Conservation (phyloP, 2,113 vertebrate genomes). For the Scalopus aquaticus region DNA sequence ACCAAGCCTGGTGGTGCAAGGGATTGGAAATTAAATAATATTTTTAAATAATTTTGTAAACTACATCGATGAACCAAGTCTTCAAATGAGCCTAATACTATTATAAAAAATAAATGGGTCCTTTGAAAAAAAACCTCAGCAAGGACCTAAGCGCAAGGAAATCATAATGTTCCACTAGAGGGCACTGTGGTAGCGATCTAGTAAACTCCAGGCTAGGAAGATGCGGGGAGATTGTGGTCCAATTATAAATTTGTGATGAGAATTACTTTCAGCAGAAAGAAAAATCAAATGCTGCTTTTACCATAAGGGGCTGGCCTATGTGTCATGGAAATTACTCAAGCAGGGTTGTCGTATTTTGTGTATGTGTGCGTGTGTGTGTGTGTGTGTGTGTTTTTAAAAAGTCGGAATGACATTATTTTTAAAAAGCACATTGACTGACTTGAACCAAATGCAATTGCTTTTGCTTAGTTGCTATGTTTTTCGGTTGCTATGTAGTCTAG, state of each 20-base stretch:
- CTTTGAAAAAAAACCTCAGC: neutral
- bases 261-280: neutral
- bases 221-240: neutral
- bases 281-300: neutral
- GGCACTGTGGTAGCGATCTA: constrained; percentile 11
- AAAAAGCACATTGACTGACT: neutral
- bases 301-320: neutral
- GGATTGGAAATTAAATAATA: neutral
- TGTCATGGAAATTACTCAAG: neutral
- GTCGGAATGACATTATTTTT: neutral
- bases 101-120: neutral
- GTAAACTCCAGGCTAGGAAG: neutral
- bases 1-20: neutral
- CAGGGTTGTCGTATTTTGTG: neutral
- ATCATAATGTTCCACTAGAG: constrained; percentile 49
- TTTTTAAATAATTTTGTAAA: neutral
- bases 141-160: neutral
- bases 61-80: neutral
- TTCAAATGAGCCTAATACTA: neutral
- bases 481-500: constrained; percentile 68
- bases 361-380: no score
- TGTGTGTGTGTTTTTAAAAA: no score
- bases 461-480: constrained; percentile 24
- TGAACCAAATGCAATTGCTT: neutral
- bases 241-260: constrained; percentile 1